These are phyloP conservation scores for Gasterosteus nipponicus DNA, from an alignment of 2,113 vertebrate genomes.

Conservation along the genomic window DNA sequence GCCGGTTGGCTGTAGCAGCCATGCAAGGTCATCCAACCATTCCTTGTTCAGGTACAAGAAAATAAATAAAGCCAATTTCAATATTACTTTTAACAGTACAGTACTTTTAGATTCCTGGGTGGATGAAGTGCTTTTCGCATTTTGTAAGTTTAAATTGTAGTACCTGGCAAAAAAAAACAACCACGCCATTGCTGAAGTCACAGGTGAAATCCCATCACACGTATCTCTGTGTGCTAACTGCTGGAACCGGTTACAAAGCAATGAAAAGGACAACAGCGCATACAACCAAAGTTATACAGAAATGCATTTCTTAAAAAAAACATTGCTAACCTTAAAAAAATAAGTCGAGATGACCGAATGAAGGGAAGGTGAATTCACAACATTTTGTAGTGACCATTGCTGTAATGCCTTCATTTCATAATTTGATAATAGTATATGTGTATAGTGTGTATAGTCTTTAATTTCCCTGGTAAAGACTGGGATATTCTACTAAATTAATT, in stretches of 20 bases:
- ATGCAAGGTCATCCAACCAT: background rate
- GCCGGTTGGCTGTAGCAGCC: background rate
- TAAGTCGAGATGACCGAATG: background rate
- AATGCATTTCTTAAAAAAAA: too few species aligned
- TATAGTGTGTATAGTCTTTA: background rate
- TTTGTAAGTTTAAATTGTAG: background rate
- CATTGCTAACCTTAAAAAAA: background rate
- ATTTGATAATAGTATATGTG: background rate
- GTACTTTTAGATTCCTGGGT: background rate
- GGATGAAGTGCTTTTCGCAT: background rate
- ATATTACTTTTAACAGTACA: background rate
- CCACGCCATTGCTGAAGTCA: background rate
- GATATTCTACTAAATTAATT: background rate
- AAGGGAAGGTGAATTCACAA: constrained; percentile 2
- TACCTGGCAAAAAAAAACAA: background rate
- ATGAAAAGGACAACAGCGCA: background rate
- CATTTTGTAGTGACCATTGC: background rate
- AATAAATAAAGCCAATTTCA: background rate
- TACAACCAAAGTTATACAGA: background rate
- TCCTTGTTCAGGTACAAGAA: background rate
- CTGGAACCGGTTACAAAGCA: background rate
- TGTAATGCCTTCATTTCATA: background rate
- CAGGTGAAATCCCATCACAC: background rate
- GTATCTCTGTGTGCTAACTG: background rate
- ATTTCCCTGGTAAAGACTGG: background rate